phyloP scores from a whole-genome alignment of 2,888 invertebrate species.

The Drosophila buzzatii region DNA sequence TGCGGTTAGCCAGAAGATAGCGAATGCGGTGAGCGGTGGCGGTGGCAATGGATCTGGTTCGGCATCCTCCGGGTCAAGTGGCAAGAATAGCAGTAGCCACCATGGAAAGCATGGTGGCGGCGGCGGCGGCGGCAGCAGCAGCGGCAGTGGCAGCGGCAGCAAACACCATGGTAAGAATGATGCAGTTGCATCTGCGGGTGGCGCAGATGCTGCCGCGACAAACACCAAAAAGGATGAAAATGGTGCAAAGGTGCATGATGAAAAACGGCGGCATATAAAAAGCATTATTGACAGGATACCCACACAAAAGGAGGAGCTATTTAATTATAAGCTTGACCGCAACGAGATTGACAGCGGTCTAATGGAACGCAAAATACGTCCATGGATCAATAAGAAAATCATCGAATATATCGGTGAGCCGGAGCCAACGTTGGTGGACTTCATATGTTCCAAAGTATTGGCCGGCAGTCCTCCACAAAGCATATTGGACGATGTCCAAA shows the following conservation, averaged over 20 bases:
- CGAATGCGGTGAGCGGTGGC: conserved; percentile 40
- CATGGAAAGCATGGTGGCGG: conserved; percentile 43
- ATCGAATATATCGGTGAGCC: conserved; percentile 99
- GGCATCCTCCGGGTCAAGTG: conserved; percentile 33
- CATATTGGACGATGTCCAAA: conserved; percentile 99
- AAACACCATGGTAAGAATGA: conserved; percentile 79
- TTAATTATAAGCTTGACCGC: conserved; percentile 97
- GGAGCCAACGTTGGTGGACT: conserved; percentile 98
- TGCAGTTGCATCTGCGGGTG: conserved; percentile 62
- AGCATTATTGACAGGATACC: conserved; percentile 99
- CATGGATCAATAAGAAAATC: conserved; percentile 99
- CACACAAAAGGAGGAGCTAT: conserved; percentile 97
- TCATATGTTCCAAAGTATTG: conserved; percentile 99
- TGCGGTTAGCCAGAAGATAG: conserved; percentile 74
- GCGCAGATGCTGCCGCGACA: conserved; percentile 66
- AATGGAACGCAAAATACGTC: conserved; percentile 98
- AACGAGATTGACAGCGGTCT: conserved; percentile 90
- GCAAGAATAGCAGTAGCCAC: conserved; percentile 19
- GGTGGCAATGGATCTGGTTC: conserved; percentile 37
- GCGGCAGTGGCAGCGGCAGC: conserved; percentile 1
- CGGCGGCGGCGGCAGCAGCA: conserved; percentile 17
- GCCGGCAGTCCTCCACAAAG: conserved; percentile 96
- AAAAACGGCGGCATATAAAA: conserved; percentile 98
- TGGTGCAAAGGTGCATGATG: conserved; percentile 92
- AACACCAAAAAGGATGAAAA: conserved; percentile 87